These are phyloP conservation scores for Pristionchus maxplancki DNA, from an alignment of 2,888 invertebrate genomes.

Conservation along the genomic window DNA sequence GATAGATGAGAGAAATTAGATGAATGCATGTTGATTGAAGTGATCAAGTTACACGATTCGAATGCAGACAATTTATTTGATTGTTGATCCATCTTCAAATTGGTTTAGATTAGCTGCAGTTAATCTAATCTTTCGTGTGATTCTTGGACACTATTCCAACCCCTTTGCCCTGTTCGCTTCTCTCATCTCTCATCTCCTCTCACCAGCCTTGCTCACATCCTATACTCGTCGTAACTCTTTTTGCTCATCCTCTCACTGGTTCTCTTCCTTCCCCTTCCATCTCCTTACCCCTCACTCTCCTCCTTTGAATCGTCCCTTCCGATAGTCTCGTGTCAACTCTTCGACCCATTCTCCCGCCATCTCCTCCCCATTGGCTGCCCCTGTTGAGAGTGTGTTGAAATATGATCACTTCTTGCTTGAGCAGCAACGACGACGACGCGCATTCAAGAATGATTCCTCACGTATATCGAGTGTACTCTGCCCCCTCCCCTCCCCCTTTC, in stretches of 20 bases:
- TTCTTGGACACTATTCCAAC: no score
- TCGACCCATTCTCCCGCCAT: not conserved
- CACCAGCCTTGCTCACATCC: not conserved
- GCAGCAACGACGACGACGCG: not conserved
- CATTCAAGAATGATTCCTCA: not conserved
- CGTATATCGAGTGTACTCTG: not conserved
- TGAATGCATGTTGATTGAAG: no score
- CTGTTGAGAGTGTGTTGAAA: not conserved
- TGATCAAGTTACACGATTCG: no score
- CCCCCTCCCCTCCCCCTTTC: not conserved
- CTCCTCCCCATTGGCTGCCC: not conserved
- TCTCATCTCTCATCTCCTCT: not conserved
- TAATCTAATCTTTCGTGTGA: no score
- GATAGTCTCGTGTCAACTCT: not conserved
- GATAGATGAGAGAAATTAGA: no score
- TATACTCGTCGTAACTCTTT: slow-evolving; percentile 11
- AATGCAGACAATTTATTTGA: no score
- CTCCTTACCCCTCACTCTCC: not conserved
- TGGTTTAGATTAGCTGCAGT: no score
- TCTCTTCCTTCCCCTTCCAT: not conserved
- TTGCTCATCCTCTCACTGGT: not conserved
- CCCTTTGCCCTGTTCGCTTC: not conserved
- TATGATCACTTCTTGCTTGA: not conserved
- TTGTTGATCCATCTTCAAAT: no score
- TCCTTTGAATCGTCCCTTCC: not conserved